Conservation (phyloP, 2,113 vertebrate species). For the Plectropomus leopardus region DNA sequence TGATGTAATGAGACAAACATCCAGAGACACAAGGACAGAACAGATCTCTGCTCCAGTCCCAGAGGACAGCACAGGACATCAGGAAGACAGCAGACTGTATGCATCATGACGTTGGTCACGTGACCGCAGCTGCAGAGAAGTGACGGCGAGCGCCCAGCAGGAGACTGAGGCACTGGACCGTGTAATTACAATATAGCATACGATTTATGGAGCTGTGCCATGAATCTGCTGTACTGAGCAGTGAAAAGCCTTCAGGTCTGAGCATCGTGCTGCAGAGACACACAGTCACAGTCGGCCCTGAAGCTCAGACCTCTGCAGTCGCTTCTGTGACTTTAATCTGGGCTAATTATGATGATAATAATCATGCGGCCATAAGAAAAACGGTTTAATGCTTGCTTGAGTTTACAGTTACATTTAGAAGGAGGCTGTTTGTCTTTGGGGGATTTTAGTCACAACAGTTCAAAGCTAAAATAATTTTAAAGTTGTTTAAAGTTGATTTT, state of each 20-base stretch:
- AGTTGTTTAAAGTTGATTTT: too few species aligned
- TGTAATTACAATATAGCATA: slow-evolving; percentile 19
- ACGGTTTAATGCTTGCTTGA: too few species aligned
- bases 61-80: not conserved
- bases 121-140: slow-evolving; percentile 1
- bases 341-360: not conserved
- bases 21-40: not conserved
- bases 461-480: not conserved
- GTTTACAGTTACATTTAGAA: too few species aligned
- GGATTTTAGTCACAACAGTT: too few species aligned
- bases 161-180: not conserved
- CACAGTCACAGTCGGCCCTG: not conserved
- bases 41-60: not conserved
- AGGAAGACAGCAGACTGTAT: not conserved
- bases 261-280: not conserved
- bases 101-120: not conserved
- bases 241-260: not conserved
- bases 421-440: not conserved
- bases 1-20: not conserved
- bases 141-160: not conserved
- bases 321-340: not conserved
- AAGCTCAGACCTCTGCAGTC: not conserved
- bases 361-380: not conserved
- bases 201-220: not conserved
- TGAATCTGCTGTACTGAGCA: not conserved